Percentiles rank a stretch among this genome's conserved stretches.
These are phyloP conservation scores for Entomyzon cyanotis DNA, from an alignment of 2,113 vertebrate species.

Conservation along the genomic window DNA sequence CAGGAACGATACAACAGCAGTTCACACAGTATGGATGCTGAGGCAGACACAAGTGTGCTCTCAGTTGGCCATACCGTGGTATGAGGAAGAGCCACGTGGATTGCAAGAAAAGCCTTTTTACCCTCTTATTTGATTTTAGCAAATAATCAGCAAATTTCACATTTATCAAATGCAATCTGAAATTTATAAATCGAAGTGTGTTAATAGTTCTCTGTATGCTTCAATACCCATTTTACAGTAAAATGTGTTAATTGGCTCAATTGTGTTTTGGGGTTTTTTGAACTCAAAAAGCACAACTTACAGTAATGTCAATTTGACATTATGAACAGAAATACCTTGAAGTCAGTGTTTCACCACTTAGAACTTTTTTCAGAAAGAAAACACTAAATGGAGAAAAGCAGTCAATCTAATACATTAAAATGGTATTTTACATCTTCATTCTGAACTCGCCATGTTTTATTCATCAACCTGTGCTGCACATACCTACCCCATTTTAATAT, in stretches of 20 bases:
- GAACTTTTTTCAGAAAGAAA: background rate
- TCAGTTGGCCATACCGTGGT: background rate
- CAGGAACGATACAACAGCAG: background rate
- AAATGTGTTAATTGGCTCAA: background rate
- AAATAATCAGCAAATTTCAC: background rate
- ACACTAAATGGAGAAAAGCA: background rate
- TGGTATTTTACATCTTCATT: background rate
- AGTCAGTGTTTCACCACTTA: background rate
- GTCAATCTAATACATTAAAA: background rate
- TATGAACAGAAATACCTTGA: background rate
- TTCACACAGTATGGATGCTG: background rate
- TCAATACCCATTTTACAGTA: background rate
- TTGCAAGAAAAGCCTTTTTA: slow-evolving; percentile 35
- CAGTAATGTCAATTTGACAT: background rate
- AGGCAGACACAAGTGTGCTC: background rate
- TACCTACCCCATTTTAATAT: background rate
- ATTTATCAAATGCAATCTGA: background rate
- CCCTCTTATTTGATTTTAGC: background rate
- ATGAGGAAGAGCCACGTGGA: background rate
- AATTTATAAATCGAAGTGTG: background rate
- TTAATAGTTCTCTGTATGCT: background rate
- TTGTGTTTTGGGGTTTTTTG: background rate
- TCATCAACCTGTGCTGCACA: background rate
- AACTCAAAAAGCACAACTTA: background rate
- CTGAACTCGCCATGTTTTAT: rapidly evolving